Conservation (phyloP, 1,140 invertebrate genomes). For the Heliconius congener region DNA sequence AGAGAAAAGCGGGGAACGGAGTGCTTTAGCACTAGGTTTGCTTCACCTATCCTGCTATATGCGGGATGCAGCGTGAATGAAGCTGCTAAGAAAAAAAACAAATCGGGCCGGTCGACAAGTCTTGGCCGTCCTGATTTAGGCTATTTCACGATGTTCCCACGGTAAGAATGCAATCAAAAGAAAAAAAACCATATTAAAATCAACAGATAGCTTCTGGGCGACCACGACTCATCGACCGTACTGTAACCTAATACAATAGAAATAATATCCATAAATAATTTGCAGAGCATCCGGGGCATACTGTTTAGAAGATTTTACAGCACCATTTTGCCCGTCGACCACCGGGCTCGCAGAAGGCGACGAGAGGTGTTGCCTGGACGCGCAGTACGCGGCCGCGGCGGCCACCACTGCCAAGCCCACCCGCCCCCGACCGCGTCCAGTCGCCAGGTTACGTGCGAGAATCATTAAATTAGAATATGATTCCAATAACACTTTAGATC, state of each 20-base stretch:
- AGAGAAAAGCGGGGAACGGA: no score
- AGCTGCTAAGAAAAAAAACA: no score
- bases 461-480: constrained; percentile 33
- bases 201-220: no score
- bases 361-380: constrained; percentile 84
- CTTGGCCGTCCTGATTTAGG: no score
- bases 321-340: constrained; percentile 86
- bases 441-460: constrained; percentile 43
- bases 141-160: not conserved
- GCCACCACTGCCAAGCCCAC: constrained; percentile 48
- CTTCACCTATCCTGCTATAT: no score
- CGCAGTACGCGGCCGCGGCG: constrained; percentile 61
- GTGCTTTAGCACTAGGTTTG: no score
- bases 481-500: constrained; percentile 29
- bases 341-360: constrained; percentile 82
- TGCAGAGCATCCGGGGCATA: constrained; percentile 85
- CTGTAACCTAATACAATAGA: no score
- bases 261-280: not conserved
- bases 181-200: not conserved
- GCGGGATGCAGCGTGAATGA: no score
- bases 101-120: no score
- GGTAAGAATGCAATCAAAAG: not conserved
- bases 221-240: no score
- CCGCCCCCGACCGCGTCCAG: constrained; percentile 46
- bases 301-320: constrained; percentile 82